Percentiles rank a stretch among this genome's conserved stretches.
Evolutionary conservation across 30 jellyfish, hydroid and myxozoan genomes (phyloP).

Genomic region (Hydra vulgaris): DNA sequence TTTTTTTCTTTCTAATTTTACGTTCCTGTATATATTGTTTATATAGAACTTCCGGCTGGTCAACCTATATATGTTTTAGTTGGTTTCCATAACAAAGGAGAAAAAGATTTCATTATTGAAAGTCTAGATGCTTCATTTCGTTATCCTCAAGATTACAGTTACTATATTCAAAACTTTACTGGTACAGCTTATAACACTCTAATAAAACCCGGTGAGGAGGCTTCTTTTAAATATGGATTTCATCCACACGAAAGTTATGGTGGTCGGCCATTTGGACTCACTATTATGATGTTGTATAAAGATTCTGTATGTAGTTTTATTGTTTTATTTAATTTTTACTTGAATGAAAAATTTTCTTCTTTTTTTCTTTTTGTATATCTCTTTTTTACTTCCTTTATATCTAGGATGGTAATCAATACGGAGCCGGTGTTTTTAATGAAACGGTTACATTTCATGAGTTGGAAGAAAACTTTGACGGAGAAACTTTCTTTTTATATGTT

Average conservation of each 20-base stretch:
- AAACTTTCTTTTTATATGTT: slow-evolving; percentile 69
- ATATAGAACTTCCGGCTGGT: slow-evolving; percentile 82
- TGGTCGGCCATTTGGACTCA: slow-evolving; percentile 84
- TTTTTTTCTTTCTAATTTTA: background rate
- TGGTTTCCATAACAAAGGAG: slow-evolving; percentile 87
- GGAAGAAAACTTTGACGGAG: slow-evolving; percentile 79
- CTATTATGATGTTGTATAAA: slow-evolving; percentile 48
- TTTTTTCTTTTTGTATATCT: background rate
- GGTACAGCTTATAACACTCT: slow-evolving; percentile 54
- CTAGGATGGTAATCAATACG: slow-evolving; percentile 80
- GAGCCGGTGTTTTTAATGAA: slow-evolving; percentile 76
- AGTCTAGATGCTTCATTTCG: slow-evolving; percentile 89
- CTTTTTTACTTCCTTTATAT: background rate
- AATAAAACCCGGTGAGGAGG: slow-evolving; percentile 53
- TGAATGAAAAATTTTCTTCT: background rate
- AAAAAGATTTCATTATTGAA: slow-evolving; percentile 61
- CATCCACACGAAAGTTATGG: slow-evolving; percentile 92
- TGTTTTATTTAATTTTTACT: background rate
- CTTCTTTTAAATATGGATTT: slow-evolving; percentile 59
- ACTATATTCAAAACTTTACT: slow-evolving; percentile 79
- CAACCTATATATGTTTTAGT: slow-evolving; percentile 63
- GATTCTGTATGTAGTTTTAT: slow-evolving; percentile 39
- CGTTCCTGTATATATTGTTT: background rate
- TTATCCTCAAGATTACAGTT: slow-evolving; percentile 84
- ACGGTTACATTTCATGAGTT: slow-evolving; percentile 72